These are phyloP conservation scores for Aphidius colemani DNA, from an alignment of 2,888 invertebrate genomes.

Conservation along the genomic window DNA sequence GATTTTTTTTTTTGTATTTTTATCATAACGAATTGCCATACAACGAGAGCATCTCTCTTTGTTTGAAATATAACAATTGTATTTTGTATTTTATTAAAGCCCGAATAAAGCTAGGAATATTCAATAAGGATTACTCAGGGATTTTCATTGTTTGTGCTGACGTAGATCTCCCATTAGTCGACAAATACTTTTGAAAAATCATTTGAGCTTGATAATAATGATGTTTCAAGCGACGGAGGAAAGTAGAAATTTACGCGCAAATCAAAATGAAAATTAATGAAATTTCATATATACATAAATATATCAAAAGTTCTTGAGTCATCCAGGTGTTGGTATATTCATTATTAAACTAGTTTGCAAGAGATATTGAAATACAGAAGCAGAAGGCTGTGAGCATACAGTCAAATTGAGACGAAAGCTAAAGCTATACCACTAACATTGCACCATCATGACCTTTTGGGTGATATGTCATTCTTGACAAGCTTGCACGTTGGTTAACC, in stretches of 20 bases:
- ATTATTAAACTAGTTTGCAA: too few species aligned
- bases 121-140: constrained; percentile 14
- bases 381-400: constrained; percentile 16
- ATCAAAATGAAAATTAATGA: constrained; percentile 22
- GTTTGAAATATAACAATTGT: neutral
- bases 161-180: neutral
- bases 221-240: too few species aligned
- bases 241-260: neutral
- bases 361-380: constrained; percentile 16
- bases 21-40: constrained; percentile 12
- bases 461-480: constrained; percentile 56
- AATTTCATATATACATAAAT: neutral
- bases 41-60: neutral
- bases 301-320: constrained; percentile 10
- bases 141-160: constrained; percentile 10
- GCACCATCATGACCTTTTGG: constrained; percentile 40
- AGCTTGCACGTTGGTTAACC: constrained; percentile 44
- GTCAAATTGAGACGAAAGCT: neutral
- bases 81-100: too few species aligned
- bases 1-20: neutral
- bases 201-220: too few species aligned
- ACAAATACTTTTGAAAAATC: neutral
- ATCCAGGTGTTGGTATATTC: constrained; percentile 26
- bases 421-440: too few species aligned
- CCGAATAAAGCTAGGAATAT: constrained; percentile 14